These are phyloP conservation scores for Ormyrus labotus DNA, from an alignment of 2,888 invertebrate genomes.

Conservation along the genomic window DNA sequence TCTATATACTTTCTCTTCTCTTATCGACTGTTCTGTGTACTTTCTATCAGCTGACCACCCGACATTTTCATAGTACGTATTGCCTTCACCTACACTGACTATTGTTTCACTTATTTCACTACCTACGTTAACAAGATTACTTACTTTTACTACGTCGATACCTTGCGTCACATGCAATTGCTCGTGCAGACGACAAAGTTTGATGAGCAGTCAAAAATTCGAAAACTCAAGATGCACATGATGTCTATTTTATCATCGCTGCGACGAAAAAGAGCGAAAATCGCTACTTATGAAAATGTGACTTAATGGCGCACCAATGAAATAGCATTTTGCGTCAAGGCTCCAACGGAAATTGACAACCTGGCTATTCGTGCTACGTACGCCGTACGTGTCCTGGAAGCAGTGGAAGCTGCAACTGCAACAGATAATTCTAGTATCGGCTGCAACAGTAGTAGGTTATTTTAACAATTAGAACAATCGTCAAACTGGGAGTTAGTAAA, in stretches of 20 bases:
- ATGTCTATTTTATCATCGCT: too few species aligned
- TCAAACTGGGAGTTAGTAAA: not conserved
- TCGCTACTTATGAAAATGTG: conserved; percentile 36
- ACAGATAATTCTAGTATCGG: too few species aligned
- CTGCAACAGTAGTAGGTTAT: conserved; percentile 27
- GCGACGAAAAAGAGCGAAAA: not conserved
- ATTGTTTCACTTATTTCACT: not conserved
- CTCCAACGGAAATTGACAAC: conserved; percentile 22
- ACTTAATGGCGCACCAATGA: conserved; percentile 25
- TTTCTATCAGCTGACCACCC: conserved; percentile 36
- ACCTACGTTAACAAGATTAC: not conserved
- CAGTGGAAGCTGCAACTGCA: conserved; percentile 19
- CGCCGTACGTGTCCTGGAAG: not conserved
- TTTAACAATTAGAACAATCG: conserved; percentile 13
- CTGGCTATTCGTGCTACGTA: conserved; percentile 39
- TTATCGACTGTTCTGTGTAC: conserved; percentile 17
- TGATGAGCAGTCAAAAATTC: not conserved
- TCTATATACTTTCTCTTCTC: not conserved
- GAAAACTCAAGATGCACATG: not conserved
- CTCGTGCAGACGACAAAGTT: not conserved
- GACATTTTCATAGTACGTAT: conserved; percentile 32
- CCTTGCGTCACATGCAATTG: not conserved
- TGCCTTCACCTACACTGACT: not conserved
- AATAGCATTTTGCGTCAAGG: not conserved
- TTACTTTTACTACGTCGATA: not conserved